Evolutionary conservation across 2,113 vertebrate species (phyloP).

Genomic region (Paramormyrops kingsleyae): DNA sequence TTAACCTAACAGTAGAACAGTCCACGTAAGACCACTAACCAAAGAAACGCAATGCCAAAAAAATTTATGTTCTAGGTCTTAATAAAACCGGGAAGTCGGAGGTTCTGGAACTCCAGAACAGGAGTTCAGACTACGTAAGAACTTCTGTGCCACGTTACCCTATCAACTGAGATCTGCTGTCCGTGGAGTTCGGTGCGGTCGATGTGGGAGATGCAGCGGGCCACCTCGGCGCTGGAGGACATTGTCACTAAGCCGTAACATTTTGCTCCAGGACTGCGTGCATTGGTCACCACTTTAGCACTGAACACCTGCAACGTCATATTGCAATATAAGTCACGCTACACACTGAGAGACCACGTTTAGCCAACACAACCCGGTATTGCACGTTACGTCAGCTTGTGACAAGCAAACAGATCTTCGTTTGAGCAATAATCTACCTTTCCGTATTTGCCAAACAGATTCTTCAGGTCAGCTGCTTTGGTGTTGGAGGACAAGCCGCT

Average conservation of each 20-base stretch:
- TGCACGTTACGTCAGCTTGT: not conserved
- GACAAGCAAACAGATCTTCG: not conserved
- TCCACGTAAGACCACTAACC: not conserved
- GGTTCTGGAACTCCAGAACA: not conserved
- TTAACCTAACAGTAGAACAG: slow-evolving; percentile 66
- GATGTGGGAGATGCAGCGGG: slow-evolving; percentile 84
- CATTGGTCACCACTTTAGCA: slow-evolving; percentile 95
- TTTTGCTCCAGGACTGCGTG: slow-evolving; percentile 89
- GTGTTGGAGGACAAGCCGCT: slow-evolving; percentile 95
- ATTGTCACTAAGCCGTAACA: slow-evolving; percentile 95
- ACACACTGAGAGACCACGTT: not conserved
- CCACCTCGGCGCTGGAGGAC: slow-evolving; percentile 87
- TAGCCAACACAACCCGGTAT: not conserved
- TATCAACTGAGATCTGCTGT: slow-evolving; percentile 92
- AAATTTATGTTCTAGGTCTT: not conserved
- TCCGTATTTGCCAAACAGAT: slow-evolving; percentile 96
- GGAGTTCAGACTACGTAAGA: not conserved
- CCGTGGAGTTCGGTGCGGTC: slow-evolving; percentile 91
- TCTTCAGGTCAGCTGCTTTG: slow-evolving; percentile 96
- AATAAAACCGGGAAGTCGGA: not conserved
- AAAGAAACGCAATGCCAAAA: not conserved
- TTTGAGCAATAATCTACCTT: slow-evolving; percentile 66
- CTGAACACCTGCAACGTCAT: slow-evolving; percentile 73
- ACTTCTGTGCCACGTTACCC: slow-evolving; percentile 62
- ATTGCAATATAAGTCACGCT: not conserved